These are phyloP conservation scores for Biston stratarius DNA, from an alignment of 2,888 invertebrate species.

Conservation along the genomic window DNA sequence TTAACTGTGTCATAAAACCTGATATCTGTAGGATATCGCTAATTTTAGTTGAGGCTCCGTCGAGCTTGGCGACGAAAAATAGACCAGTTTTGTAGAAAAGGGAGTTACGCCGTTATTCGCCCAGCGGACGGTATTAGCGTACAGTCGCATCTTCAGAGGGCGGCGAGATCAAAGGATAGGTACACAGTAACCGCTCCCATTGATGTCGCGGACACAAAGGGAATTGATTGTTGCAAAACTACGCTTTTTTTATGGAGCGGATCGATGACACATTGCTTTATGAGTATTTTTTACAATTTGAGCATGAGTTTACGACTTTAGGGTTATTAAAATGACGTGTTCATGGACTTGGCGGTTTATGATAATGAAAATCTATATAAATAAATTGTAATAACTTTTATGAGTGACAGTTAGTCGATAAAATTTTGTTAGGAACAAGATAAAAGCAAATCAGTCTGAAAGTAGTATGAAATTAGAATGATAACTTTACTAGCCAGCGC, in stretches of 20 bases:
- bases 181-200: constrained; percentile 84
- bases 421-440: constrained; percentile 17
- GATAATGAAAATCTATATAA: constrained; percentile 21
- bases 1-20: constrained; percentile 27
- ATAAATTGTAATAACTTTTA: constrained; percentile 41
- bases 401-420: constrained; percentile 19
- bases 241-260: constrained; percentile 66
- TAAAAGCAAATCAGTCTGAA: constrained; percentile 8
- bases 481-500: background rate
- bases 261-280: constrained; percentile 77
- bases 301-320: constrained; percentile 49
- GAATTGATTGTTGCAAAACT: constrained; percentile 86
- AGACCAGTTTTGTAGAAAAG: constrained; percentile 45
- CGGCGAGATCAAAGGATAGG: constrained; percentile 86
- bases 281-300: constrained; percentile 51
- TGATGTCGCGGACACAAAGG: constrained; percentile 85
- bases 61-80: constrained; percentile 36
- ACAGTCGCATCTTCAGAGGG: constrained; percentile 84
- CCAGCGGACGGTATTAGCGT: constrained; percentile 79
- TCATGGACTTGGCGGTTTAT: constrained; percentile 28
- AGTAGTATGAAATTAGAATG: background rate
- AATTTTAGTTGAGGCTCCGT: constrained; percentile 28
- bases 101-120: constrained; percentile 68
- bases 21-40: constrained; percentile 30
- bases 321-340: constrained; percentile 39